Evolutionary conservation across 2,797 vertebrate genomes (phyloP), one percentile per base, ranked within the genome.

Genomic region (Myripristis jacobus): DNA sequence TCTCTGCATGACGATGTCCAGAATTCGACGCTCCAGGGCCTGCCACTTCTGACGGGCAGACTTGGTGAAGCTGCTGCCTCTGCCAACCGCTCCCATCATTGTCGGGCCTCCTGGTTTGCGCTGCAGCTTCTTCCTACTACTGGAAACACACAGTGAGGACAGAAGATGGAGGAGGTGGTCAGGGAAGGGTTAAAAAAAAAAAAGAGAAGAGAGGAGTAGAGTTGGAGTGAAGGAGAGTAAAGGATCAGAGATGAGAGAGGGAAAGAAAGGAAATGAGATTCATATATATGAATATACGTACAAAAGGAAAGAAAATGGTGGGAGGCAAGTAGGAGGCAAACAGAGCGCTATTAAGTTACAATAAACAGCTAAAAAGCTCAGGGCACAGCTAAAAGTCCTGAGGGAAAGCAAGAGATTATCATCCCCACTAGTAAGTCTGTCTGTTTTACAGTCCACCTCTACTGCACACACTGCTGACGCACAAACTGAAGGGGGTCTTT

Each of bases 1-100:
- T 62, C 97, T 96, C 91, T 99, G 98, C 96, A 99, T 96, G 86
- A 99, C 98, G 0, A 99, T 97, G 87, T 99, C 98, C 0, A 94
- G 93, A 54, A 99, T 94, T 67, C 98, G 93, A 15, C 94, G 91
- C 81, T 99, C 98, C 56, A 99, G 92, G 0, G 96, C 88, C 83
- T 97, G 97, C 98, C 98, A 99, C 91, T 99, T 99, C 87, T 97
- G 95, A 22, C 96, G 95, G 0, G 97, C 97, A 0, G 95, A 91
- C 90, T 97, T 97, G 50, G 96, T 96, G 87, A 96, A 95, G 70
- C 91, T 94, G 82, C 94, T 94, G 75, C 91, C 88, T 79, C 90
- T 77, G 61, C 82, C 55, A 1, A 77, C 57, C 1, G 51, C 44
- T 31, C 63, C 84, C 0, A 13, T 21, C 31, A 9, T 55, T 7